Evolutionary conservation across 1,140 invertebrate species (phyloP), one percentile per base, ranked within the genome.

Genomic region (Musca vetustissima): DNA sequence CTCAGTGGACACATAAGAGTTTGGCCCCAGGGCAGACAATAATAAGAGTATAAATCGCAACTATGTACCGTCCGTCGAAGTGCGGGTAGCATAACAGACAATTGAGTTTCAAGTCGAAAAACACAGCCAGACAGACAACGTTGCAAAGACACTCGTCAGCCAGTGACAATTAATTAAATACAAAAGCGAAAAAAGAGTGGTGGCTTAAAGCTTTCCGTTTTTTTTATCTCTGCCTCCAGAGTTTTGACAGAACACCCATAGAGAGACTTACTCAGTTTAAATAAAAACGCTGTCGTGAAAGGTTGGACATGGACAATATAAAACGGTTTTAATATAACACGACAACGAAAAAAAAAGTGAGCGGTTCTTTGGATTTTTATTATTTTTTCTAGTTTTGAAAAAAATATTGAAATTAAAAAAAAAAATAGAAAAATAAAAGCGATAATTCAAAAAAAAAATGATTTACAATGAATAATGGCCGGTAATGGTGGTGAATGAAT

Each of bases 131-230:
- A 25, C 21, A 28, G n/a, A 55, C 21, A n/a, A n/a, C 53, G n/a
- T 52, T 52, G 49, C 21, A 52, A 52, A 52, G 49, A 19, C 21
- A 19, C 9, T 21, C 49, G 28, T 28, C 28, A 28, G 28, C 21
- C 17, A 7, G 2, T 21, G 49, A 52, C 21, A 43, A 43, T 43
- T 43, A 43, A 43, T 43, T 43, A 43, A 43, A 43, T 8, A 6
- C 6, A 13, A 43, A 43, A 11, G 13, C 6, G 13, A 13, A 13
- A 43, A 43, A 43, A 43, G 11, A 43, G 11, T 7, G 9, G 28
- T 32, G 36, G 36, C 36, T 57, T 61, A 61, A 61, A 61, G 57
- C 57, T 61, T 61, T n/a, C n/a, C n/a, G n/a, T n/a, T 61, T 61
- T 17, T 61, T 43, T 43, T 43, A 11, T 13, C 36, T 43, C 36